Base-by-base conservation (phyloP, 1,140 invertebrate genomes). In the Drosophila obscura region DNA sequence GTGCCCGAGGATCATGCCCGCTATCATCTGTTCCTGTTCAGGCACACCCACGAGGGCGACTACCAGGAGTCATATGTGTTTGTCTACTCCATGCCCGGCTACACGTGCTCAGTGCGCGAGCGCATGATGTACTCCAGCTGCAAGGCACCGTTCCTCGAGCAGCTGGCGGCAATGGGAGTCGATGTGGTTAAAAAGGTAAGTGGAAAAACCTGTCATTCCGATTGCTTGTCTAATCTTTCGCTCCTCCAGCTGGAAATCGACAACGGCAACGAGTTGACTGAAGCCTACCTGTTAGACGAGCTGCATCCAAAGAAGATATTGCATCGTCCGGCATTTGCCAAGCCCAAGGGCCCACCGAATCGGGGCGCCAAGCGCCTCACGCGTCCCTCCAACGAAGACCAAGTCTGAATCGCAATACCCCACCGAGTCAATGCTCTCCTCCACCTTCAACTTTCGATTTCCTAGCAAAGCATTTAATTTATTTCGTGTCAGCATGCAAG, bases 91-190 rank as follows among this genome's bases (percentile, higher is more conserved):
- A 99, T 99, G 97, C 98, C 98, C 19, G 97, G 97, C 7, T 98
- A 98, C 92, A 96, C 94, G 50, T 98, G 97, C 89, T 95, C 97
- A 65, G 97, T 99, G 68, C 98, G 98, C 92, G 98, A 99, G 92
- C 94, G 98, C 80, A 99, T 99, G 98, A 93, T 99, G 80, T 99
- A 99, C 93, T 99, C 98, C 1, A 98, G 97, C 77, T 99, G 97
- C 92, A 99, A 99, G 93, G 96, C 94, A 72, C 96, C 97, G 16
- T 94, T 99, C 49, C 93, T 97, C 22, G 95, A 97, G 69, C 94
- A 95, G 28, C 95, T 98, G 72, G 94, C 97, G 79, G 95, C 94
- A 24, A 92, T 97, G 62, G 95, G 95, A 41, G 93, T 99, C 58
- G 94, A 94, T 43, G 93, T 96, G 67, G 92, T 89, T 0, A 98